A percentile compares a stretch with the other conserved stretches of the same genome.
Conservation (phyloP, 1,140 invertebrate species). For the Drosophila varians region DNA sequence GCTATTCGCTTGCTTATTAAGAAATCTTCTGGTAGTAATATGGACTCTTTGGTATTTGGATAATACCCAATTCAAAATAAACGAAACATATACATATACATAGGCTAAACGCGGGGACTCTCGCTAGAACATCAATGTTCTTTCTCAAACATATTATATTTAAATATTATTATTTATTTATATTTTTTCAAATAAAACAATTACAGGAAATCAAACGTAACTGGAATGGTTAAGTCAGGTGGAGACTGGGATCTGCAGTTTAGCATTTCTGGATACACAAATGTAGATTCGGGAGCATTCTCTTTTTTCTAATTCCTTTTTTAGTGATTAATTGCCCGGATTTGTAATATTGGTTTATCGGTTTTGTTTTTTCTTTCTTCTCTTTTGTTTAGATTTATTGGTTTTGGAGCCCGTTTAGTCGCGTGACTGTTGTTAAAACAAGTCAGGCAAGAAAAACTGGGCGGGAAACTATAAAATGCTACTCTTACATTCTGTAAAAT, state of each 20-base stretch:
- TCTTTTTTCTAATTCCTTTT: constrained; percentile 22
- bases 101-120: constrained; percentile 18
- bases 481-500: constrained; percentile 83
- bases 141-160: not conserved
- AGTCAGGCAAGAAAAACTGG: constrained; percentile 82
- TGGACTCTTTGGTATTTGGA: constrained; percentile 83
- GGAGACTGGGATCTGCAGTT: constrained; percentile 61
- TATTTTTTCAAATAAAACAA: constrained; percentile 24
- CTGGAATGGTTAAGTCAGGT: constrained; percentile 47
- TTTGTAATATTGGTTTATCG: constrained; percentile 51
- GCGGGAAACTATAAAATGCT: constrained; percentile 83
- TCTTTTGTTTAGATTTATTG: constrained; percentile 28
- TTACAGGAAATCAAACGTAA: constrained; percentile 57
- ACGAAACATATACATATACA: constrained; percentile 43
- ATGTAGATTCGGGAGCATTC: constrained; percentile 48
- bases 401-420: constrained; percentile 75
- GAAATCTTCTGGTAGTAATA: constrained; percentile 84
- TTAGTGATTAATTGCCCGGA: constrained; percentile 48
- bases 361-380: constrained; percentile 22
- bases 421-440: constrained; percentile 71
- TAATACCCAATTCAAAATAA: constrained; percentile 66
- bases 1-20: constrained; percentile 78
- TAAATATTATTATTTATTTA: not conserved
- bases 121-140: constrained; percentile 33
- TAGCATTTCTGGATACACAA: constrained; percentile 53